Conservation (phyloP, 2,113 vertebrate species). For the Lethenteron reissneri region DNA sequence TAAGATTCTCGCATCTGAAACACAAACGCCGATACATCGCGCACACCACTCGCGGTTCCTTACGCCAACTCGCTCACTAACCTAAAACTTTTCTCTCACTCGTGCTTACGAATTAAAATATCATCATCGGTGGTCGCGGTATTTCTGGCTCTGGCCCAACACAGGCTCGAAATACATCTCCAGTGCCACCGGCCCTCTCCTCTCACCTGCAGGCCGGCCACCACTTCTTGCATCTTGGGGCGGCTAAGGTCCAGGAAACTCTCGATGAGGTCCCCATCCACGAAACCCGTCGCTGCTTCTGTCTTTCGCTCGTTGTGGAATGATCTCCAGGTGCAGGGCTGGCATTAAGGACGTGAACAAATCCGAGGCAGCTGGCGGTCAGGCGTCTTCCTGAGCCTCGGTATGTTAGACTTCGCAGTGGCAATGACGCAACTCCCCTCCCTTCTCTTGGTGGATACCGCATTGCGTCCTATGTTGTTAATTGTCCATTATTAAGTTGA, state of each 20-base stretch:
- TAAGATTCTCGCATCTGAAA: background rate
- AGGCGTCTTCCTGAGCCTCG: background rate
- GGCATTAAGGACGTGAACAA: too few relatives aligned
- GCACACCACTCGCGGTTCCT: background rate
- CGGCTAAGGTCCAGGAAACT: slow-evolving; percentile 88
- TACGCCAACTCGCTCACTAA: background rate
- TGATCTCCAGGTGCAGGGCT: slow-evolving; percentile 56
- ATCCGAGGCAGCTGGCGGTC: slow-evolving; percentile 19
- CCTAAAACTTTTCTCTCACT: background rate
- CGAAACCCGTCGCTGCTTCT: slow-evolving; percentile 76
- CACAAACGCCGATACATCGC: background rate
- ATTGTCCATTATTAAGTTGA: too few relatives aligned
- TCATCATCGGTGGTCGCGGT: background rate
- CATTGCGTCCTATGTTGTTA: too few relatives aligned
- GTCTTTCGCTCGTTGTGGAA: slow-evolving; percentile 92
- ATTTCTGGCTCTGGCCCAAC: too few relatives aligned
- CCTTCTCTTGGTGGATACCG: too few relatives aligned
- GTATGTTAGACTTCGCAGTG: too few relatives aligned
- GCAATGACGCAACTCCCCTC: too few relatives aligned
- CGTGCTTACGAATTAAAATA: background rate
- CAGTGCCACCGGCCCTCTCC: too few relatives aligned
- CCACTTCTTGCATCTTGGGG: slow-evolving; percentile 96
- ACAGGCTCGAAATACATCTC: too few relatives aligned
- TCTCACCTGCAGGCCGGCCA: slow-evolving; percentile 73
- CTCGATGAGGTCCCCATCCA: slow-evolving; percentile 85